A percentile compares a stretch with the other conserved stretches of the same genome.
Conservation (phyloP, 2,888 invertebrate species). For the Teleiodes luculella region DNA sequence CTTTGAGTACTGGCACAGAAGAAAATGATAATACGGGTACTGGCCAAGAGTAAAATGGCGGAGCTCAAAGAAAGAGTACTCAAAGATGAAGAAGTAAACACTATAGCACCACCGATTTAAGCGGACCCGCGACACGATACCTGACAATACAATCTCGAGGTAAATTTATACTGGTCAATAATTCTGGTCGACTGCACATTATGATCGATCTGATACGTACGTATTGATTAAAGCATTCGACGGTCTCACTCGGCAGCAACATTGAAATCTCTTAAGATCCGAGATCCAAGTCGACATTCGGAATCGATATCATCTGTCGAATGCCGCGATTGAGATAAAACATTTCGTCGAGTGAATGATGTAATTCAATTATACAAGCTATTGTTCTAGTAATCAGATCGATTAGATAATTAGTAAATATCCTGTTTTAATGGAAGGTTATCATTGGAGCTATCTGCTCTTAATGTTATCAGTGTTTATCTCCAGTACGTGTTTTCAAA, state of each 20-base stretch:
- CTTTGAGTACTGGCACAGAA: too few relatives aligned
- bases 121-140: too few relatives aligned
- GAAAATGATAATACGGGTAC: too few relatives aligned
- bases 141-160: too few relatives aligned
- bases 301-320: conserved; percentile 40
- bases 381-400: conserved; percentile 35
- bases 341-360: conserved; percentile 40
- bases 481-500: background rate
- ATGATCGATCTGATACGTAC: background rate
- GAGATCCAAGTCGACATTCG: conserved; percentile 34
- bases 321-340: conserved; percentile 39
- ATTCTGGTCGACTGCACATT: too few relatives aligned
- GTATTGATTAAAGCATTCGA: conserved; percentile 10
- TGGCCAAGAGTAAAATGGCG: too few relatives aligned
- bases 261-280: conserved; percentile 20
- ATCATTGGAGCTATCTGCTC: conserved; percentile 17
- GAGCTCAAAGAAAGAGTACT: too few relatives aligned
- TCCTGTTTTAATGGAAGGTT: conserved; percentile 20
- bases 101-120: too few relatives aligned
- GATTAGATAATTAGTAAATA: conserved; percentile 32
- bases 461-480: background rate
- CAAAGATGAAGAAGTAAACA: too few relatives aligned
- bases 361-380: conserved; percentile 45
- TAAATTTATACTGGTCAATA: too few relatives aligned
- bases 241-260: conserved; percentile 36